Percentiles rank a stretch among this genome's conserved stretches.
These are phyloP conservation scores for Geophilus truncorum DNA, from an alignment of 2,888 invertebrate species.

Conservation along the genomic window DNA sequence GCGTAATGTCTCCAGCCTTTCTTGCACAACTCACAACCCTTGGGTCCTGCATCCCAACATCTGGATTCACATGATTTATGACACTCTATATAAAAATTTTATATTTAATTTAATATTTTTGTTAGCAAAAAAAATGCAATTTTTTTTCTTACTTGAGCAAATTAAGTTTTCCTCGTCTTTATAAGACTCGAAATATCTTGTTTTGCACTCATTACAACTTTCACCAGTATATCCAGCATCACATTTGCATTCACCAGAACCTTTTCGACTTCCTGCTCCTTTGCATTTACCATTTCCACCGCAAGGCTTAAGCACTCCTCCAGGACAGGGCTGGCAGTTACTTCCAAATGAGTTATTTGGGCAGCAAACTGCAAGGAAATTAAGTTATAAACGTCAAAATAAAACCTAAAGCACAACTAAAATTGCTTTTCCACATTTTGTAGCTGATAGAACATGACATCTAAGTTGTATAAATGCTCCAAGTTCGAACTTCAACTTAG, in stretches of 20 bases:
- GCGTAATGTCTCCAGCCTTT: conserved; percentile 67
- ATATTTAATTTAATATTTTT: too few species aligned
- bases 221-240: conserved; percentile 74
- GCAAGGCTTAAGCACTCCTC: conserved; percentile 69
- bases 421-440: too few species aligned
- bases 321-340: conserved; percentile 72
- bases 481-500: too few species aligned
- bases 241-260: conserved; percentile 85
- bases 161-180: conserved; percentile 67
- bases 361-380: conserved; percentile 64
- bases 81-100: conserved; percentile 53
- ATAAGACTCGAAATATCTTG: conserved; percentile 68
- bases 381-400: neutral
- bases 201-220: conserved; percentile 69
- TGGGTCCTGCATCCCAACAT: conserved; percentile 63
- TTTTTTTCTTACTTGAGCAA: conserved; percentile 55
- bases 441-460: too few species aligned
- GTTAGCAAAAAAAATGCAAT: neutral
- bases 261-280: conserved; percentile 87
- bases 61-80: conserved; percentile 70
- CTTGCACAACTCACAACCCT: conserved; percentile 59
- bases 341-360: conserved; percentile 76
- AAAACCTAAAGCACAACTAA: too few species aligned
- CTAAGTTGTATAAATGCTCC: too few species aligned
- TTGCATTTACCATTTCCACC: conserved; percentile 74